Evolutionary conservation across 2,797 vertebrate species (phyloP).

Genomic region (Threskiornis aethiopicus): DNA sequence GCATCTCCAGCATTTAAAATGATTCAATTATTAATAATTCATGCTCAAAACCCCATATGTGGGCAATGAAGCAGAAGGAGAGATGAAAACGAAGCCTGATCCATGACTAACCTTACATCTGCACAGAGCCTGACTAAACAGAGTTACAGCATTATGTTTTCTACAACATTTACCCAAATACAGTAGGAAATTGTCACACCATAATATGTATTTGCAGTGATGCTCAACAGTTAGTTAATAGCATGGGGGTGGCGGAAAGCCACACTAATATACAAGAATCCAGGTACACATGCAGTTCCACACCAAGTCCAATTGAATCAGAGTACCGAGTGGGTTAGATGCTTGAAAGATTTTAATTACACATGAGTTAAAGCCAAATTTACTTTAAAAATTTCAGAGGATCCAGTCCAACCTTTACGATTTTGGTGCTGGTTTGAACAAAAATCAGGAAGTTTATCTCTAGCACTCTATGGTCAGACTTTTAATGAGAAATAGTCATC

Average conservation of each 20-base stretch:
- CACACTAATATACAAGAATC: not conserved
- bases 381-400: not conserved
- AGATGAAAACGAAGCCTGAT: conserved; percentile 74
- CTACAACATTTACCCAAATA: conserved; percentile 53
- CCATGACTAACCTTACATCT: conserved; percentile 74
- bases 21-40: conserved; percentile 88
- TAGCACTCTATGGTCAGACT: not conserved
- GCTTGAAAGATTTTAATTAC: not conserved
- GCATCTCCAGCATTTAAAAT: conserved; percentile 86
- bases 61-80: conserved; percentile 75
- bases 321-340: not conserved
- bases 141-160: conserved; percentile 53
- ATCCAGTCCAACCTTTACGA: not conserved
- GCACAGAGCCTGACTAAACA: conserved; percentile 59
- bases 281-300: not conserved
- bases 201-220: conserved; percentile 40
- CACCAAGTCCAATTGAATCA: not conserved
- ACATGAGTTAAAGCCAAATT: not conserved
- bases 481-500: conserved; percentile 6
- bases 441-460: not conserved
- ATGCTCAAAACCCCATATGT: conserved; percentile 83
- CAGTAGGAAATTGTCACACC: conserved; percentile 56
- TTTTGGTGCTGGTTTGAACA: not conserved
- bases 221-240: conserved; percentile 46
- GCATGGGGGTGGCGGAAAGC: not conserved